Conservation (phyloP, 2,797 vertebrate species). For the Brachyrhaphis roseni region DNA sequence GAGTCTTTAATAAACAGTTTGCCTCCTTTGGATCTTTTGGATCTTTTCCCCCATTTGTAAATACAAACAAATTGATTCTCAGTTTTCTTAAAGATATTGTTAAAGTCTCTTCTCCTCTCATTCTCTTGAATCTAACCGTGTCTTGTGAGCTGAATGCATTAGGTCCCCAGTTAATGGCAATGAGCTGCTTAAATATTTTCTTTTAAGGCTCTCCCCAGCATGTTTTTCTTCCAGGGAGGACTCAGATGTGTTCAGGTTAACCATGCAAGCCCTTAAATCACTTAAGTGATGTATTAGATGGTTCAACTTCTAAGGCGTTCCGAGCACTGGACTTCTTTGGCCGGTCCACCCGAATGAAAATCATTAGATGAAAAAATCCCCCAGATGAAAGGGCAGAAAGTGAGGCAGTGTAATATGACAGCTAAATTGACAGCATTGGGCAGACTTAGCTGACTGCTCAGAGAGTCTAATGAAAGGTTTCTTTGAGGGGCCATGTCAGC, state of each 20-base stretch:
- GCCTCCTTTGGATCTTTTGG: not conserved
- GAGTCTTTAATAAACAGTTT: not conserved
- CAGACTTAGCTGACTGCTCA: constrained; percentile 65
- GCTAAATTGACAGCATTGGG: constrained; percentile 67
- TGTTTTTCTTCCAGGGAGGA: constrained; percentile 25
- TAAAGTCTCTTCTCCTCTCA: not conserved
- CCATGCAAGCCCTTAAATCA: constrained; percentile 59
- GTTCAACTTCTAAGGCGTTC: constrained; percentile 53
- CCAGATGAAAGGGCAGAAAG: constrained; percentile 69
- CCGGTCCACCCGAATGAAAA: constrained; percentile 62
- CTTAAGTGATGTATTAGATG: constrained; percentile 62
- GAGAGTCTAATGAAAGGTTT: constrained; percentile 76
- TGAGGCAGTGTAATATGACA: constrained; percentile 69
- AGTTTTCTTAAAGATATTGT: not conserved
- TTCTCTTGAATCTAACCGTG: not conserved
- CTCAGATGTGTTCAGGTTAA: constrained; percentile 58
- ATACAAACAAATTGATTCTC: not conserved
- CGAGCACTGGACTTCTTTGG: constrained; percentile 44
- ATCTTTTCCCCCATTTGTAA: not conserved
- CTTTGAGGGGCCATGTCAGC: constrained; percentile 76
- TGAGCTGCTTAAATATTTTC: constrained; percentile 27
- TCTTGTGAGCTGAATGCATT: not conserved
- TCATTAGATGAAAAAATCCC: constrained; percentile 68
- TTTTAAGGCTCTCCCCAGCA: constrained; percentile 43
- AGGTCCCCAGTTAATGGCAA: constrained; percentile 4